Base-by-base conservation (phyloP, 1,140 invertebrate species). In the Spodoptera frugiperda region DNA sequence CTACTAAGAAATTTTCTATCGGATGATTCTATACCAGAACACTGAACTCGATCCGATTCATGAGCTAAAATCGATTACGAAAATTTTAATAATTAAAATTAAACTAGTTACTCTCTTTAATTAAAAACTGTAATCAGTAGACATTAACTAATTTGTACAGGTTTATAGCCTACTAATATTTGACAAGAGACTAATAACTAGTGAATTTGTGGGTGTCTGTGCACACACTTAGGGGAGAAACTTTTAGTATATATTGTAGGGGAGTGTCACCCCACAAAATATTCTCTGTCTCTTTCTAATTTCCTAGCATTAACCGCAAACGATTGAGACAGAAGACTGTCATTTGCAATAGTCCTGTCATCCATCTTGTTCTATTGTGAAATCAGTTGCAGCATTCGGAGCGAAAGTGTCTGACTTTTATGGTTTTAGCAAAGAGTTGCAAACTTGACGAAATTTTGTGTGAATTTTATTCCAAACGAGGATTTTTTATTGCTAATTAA, bases 261-360 rank as follows among this genome's bases (percentile, higher is more conserved):
- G 63, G 63, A 48, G 63, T n/a, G n/a, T 12, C 63, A 67, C 63
- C 63, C 63, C 44, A 67, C 12, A 49, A 12, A 10, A 5, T 61
- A 59, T 67, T 21, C 63, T 25, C 25, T 39, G 5, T 48, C 44
- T 3, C 44, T 67, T 49, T 67, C 44, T n/a, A 21, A 14, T 1
- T n/a, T n/a, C 14, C 9, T 49, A 48, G 63, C 17, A 19, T 44
- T 14, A 19, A 67, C 63, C 63, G 46, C 63, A 67, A 63, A 63
- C 44, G 33, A 33, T 17, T 33, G 15, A 19, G 63, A 67, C 39
- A 30, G 44, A 67, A 67, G 63, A 67, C 21, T 8, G 44, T 67
- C 63, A 44, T 63, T 63, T 63, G 61, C 63, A 67, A 67, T 49
- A 67, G 14, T 63, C 11, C 59, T 63, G 59, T 46, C 59, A 67